These are phyloP conservation scores for Galeopterus variegatus DNA, from an alignment of 2,113 vertebrate genomes.

Conservation along the genomic window DNA sequence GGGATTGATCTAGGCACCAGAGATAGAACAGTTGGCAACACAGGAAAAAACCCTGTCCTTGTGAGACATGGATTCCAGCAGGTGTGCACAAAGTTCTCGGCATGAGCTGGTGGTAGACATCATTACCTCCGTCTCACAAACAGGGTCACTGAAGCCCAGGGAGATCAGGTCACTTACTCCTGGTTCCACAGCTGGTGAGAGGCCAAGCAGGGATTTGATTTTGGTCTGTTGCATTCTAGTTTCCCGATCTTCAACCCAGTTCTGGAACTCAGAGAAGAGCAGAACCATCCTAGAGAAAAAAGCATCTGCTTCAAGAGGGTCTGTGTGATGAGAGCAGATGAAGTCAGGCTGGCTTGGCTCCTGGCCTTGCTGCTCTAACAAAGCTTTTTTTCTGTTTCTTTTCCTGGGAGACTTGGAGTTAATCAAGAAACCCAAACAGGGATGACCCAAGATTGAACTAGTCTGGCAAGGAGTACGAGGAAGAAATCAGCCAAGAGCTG, in stretches of 20 bases:
- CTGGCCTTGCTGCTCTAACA: neutral
- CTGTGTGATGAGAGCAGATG: neutral
- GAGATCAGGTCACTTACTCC: neutral
- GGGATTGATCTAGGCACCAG: neutral
- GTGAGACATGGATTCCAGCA: accelerated
- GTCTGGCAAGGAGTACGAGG: conserved; percentile 72
- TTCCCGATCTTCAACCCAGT: too few species aligned
- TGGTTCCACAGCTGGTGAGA: neutral
- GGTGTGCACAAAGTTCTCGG: accelerated
- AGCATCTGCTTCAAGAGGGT: neutral
- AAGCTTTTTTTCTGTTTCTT: neutral
- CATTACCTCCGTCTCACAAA: too few species aligned
- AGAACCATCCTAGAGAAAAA: neutral
- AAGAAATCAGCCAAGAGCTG: conserved; percentile 65
- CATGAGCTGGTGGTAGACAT: accelerated
- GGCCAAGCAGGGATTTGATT: neutral
- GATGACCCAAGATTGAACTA: conserved; percentile 78
- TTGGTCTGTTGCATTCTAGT: accelerated
- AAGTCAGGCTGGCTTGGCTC: neutral
- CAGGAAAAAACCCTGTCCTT: neutral
- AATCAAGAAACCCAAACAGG: conserved; percentile 65
- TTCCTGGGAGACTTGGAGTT: neutral
- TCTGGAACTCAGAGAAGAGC: too few species aligned
- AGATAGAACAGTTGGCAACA: neutral
- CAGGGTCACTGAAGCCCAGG: neutral